phyloP scores from a whole-genome alignment of 2,797 vertebrate genomes.

The Pampus argenteus region DNA sequence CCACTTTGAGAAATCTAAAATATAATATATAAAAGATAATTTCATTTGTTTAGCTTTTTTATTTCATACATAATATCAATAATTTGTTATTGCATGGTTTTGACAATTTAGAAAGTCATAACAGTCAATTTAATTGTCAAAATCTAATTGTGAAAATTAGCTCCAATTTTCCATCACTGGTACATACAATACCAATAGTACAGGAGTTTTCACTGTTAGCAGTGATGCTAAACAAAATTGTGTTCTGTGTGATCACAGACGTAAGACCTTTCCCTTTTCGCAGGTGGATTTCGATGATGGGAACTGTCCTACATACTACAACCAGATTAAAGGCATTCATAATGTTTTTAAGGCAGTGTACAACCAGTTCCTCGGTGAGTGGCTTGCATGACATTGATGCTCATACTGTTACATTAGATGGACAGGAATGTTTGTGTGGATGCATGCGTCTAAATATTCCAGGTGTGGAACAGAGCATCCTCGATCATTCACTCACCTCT shows the following conservation, averaged over 20 bases:
- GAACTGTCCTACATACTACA: constrained; percentile 86
- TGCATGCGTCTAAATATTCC: background rate
- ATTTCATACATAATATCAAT: no score
- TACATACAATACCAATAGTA: background rate
- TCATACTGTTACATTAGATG: background rate
- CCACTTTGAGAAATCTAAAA: no score
- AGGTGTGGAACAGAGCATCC: background rate
- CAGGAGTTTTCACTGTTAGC: background rate
- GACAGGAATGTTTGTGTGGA: background rate
- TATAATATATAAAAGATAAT: no score
- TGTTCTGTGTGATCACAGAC: background rate
- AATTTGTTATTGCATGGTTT: no score
- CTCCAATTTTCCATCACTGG: background rate
- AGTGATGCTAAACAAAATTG: no score
- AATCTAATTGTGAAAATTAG: no score
- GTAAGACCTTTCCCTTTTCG: no score
- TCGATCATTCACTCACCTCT: background rate
- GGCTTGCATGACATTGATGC: background rate
- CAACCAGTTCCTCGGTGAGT: constrained; percentile 79
- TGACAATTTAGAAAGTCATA: no score
- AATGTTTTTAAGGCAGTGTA: constrained; percentile 82
- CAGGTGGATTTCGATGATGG: constrained; percentile 90
- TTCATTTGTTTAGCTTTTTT: no score
- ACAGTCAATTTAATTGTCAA: no score
- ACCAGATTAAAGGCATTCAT: constrained; percentile 87